Base-by-base conservation (phyloP, 2,797 vertebrate genomes). In the Ptychadena robeensis region DNA sequence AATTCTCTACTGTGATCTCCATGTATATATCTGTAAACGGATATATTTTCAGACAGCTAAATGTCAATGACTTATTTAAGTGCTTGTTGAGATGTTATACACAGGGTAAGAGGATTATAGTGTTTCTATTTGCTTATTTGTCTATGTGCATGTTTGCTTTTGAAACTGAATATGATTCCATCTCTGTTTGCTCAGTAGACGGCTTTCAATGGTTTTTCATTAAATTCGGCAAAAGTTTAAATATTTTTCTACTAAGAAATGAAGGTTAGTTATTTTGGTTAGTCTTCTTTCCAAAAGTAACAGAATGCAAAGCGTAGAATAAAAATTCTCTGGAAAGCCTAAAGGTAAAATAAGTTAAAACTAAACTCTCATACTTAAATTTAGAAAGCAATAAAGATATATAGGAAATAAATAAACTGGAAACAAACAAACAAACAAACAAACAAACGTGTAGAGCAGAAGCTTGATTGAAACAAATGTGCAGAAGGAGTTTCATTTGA, bases 11-110 rank as follows among this genome's bases (percentile, higher is more conserved):
- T 67, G 28, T 69, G n/a, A 73, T 83, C 25, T 30, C 63, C 35
- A 69, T 80, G 66, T 69, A 65, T 40, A 44, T 61, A 70, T 80
- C 35, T 38, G 30, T 70, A 75, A 80, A 74, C 63, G 30, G 73
- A 64, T 80, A 79, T 73, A 80, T 80, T 85, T 85, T 85, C 35
- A 74, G 71, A 68, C 37, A 35, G 77, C 80, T 80, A 80, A 80
- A 80, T 80, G 82, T 85, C 77, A 85, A 85, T 80, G 48, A 67
- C 82, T 75, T 80, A 74, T 75, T 85, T 75, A 75, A 85, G 82
- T 85, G 82, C 48, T 68, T 85, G 71, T 85, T 80, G 64, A 85
- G 82, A 70, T 75, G 77, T 64, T 85, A 70, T 85, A 74, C 18
- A 3, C 64, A 30, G 40, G 65, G 67, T 80, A 85, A 85, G 77